Evolutionary conservation across 2,797 vertebrate genomes (phyloP), one percentile per base, ranked within the genome.

Genomic region (Etheostoma nigrum): DNA sequence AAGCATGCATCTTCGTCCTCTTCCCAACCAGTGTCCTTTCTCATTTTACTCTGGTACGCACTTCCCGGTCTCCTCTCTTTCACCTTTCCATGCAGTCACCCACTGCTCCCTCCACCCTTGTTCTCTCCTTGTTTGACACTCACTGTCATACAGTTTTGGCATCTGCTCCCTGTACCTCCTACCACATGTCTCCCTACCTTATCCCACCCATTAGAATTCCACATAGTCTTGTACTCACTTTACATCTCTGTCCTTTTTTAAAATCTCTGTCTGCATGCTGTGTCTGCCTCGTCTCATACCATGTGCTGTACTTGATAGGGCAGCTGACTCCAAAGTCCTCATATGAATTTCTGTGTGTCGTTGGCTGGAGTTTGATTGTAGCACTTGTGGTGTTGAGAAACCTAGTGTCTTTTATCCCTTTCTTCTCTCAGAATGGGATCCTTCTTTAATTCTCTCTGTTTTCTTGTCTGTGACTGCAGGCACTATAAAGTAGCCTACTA

Each of bases 291-390:
- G 25, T 90, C 89, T 87, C 85, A 60, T 85, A 45, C 69, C 73
- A 79, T 81, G 84, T 49, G 82, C 73, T 63, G 63, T 67, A 64
- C 76, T 88, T 23, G 65, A 84, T 71, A 84, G 81, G 83, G 86
- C 88, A 81, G 82, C 84, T 89, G 78, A 64, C 82, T 95, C 92
- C 91, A 93, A 94, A 94, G 95, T 96, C 94, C 94, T 95, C 66
- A 45, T 18, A 44, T 82, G 81, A 69, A 62, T 75, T 63, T 79
- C 74, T 78, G 76, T 81, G 66, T 83, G 87, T 68, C 36, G 66
- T 68, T 88, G 76, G 79, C 81, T 71, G 55, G n/a, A 54, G 54
- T 84, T 77, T 64, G 48, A 81, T 58, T 74, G 59, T 45, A 53
- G 33, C 21, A 19, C 60, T 54, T 76, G 76, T 36, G 10, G 15